Percentiles rank a stretch among this genome's conserved stretches.
Conservation (phyloP, 2,113 vertebrate genomes). For the Leptobrachium leishanense region DNA sequence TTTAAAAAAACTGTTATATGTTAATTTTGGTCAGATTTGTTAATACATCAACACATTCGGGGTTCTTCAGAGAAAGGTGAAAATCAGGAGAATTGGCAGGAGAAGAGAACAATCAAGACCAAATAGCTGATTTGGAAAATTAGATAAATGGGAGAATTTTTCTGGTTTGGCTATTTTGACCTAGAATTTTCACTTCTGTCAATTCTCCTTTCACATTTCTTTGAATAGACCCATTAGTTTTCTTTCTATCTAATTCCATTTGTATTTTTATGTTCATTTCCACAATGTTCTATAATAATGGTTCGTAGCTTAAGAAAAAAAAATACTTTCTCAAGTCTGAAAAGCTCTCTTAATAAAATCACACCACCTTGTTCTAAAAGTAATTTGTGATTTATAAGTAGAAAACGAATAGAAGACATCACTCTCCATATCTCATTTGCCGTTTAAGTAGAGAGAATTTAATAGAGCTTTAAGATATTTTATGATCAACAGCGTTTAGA, state of each 20-base stretch:
- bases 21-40: no score
- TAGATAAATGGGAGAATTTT: no score
- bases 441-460: constrained; percentile 33
- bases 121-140: no score
- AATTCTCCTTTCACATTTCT: no score
- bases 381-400: constrained; percentile 22
- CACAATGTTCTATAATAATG: background rate
- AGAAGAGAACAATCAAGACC: no score
- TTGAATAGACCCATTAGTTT: background rate
- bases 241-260: constrained; percentile 14
- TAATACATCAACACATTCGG: no score
- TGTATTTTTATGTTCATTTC: constrained; percentile 6
- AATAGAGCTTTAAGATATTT: constrained; percentile 39
- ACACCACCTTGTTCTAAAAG: constrained; percentile 22
- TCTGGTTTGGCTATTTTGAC: no score
- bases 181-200: no score
- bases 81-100: no score
- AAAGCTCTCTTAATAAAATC: constrained; percentile 3
- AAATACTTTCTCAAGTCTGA: constrained; percentile 7
- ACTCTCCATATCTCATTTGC: constrained; percentile 30
- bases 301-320: background rate
- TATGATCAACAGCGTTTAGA: constrained; percentile 13
- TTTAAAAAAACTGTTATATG: no score
- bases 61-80: no score
- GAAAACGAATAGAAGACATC: constrained; percentile 22